Evolutionary conservation across 1,140 invertebrate genomes (phyloP), one percentile per base, ranked within the genome.

Genomic region (Drosophila lacteicornis): DNA sequence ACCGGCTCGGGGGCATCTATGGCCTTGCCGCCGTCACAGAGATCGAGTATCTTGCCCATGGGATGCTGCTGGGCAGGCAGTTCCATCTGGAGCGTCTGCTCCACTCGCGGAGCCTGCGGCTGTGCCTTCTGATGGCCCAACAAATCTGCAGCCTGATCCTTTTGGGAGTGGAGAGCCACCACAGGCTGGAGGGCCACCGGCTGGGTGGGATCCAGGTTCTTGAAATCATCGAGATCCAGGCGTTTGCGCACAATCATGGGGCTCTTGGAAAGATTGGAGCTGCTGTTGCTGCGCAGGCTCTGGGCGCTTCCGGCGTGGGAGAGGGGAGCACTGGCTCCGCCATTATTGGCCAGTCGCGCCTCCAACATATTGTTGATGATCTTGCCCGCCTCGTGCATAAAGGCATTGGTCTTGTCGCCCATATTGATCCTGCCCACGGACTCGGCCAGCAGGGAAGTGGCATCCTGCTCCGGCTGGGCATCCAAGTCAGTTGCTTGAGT

Each of bases 331-430:
- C 45, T 75, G 2, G 50, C 38, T 27, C 49, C 63, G 40, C 65
- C 67, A 58, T 67, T 82, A 11, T 43, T 66, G 11, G 82, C 76
- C 47, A 92, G 40, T 2, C 92, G 82, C 0, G 88, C 79, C 63
- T 92, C 92, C 45, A 92, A 43, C 92, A 92, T 92, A 42, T 82
- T 91, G 27, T 90, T 88, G 12, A 92, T 92, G 27, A 92, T 91
- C 55, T 92, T 92, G 15, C 91, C 83, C 0, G 92, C 91, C 27
- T 92, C 91, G 42, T 90, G 69, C 80, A 91, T 91, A n/a, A 92
- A 92, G 17, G 90, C 91, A 8, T 91, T 75, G n/a, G 84, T 92
- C n/a, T 92, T 90, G n/a, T 85, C 73, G 25, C 88, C 85, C 76
- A 91, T 92, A 33, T 91, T 75, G n/a, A 92, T 87, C 56, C 69